phyloP scores from a whole-genome alignment of 2,888 invertebrate genomes.

The Scaptomyza polygonia region DNA sequence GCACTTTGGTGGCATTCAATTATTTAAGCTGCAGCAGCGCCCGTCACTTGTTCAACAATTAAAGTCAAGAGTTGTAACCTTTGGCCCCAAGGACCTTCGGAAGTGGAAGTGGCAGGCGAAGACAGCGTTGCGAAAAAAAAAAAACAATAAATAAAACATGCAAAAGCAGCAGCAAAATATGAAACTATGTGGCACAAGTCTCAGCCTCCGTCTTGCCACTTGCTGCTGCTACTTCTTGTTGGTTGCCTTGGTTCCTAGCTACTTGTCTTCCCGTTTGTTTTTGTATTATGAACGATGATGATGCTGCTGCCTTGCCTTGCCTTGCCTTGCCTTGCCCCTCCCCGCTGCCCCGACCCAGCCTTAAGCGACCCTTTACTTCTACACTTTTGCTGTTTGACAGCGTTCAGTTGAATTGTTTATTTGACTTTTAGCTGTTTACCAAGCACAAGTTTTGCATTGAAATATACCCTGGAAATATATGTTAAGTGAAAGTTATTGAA shows the following conservation, averaged over 20 bases:
- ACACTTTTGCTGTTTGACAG: conserved; percentile 58
- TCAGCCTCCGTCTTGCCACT: not conserved
- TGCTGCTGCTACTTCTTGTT: conserved; percentile 2
- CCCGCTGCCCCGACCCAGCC: not conserved
- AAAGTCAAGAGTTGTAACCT: conserved; percentile 77
- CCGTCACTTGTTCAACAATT: conserved; percentile 74
- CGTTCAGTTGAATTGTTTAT: conserved; percentile 80
- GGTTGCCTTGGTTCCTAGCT: conserved; percentile 20
- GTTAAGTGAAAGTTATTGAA: too few species aligned
- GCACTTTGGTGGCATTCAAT: conserved; percentile 64
- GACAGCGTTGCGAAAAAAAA: conserved; percentile 34
- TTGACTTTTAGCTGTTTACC: conserved; percentile 80
- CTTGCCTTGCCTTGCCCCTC: not conserved
- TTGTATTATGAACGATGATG: conserved; percentile 65
- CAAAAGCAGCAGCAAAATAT: conserved; percentile 70
- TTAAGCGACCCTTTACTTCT: conserved; percentile 1
- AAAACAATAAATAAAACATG: conserved; percentile 70
- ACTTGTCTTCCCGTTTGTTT: conserved; percentile 26
- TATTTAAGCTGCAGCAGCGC: conserved; percentile 59
- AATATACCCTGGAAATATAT: conserved; percentile 31
- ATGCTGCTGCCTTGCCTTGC: conserved; percentile 34
- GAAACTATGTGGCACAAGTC: conserved; percentile 63
- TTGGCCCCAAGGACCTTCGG: conserved; percentile 40
- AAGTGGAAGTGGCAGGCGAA: conserved; percentile 9
- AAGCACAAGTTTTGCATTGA: conserved; percentile 35